Conservation (phyloP, 2,113 vertebrate genomes). For the Scolopax mira region DNA sequence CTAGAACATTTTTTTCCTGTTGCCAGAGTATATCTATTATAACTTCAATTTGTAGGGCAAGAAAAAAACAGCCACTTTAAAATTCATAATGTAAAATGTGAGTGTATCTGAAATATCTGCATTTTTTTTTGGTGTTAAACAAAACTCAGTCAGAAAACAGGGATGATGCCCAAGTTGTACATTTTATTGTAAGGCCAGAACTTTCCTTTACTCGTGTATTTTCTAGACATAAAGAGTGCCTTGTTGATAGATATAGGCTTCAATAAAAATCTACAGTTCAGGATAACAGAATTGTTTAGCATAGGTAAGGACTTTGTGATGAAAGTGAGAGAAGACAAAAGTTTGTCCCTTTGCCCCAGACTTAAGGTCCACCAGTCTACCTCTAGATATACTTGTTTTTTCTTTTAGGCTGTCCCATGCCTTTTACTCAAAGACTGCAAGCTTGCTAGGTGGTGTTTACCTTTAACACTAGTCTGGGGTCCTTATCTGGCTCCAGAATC, state of each 20-base stretch:
- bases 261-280: background rate
- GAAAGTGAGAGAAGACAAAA: background rate
- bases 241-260: background rate
- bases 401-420: background rate
- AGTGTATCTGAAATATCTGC: background rate
- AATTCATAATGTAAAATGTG: background rate
- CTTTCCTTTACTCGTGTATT: background rate
- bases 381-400: accelerated
- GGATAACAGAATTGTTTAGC: background rate
- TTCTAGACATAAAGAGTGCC: background rate
- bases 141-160: background rate
- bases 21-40: background rate
- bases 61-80: background rate
- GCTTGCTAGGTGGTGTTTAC: background rate
- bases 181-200: background rate
- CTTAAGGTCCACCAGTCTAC: background rate
- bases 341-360: background rate
- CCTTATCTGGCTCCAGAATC: background rate
- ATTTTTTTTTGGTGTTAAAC: background rate
- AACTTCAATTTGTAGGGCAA: background rate
- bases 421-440: background rate
- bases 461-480: background rate
- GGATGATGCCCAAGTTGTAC: background rate
- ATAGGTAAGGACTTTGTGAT: background rate
- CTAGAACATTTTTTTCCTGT: background rate